phyloP scores from a whole-genome alignment of 2,797 vertebrate species.

The Brachyalestes nurse region DNA sequence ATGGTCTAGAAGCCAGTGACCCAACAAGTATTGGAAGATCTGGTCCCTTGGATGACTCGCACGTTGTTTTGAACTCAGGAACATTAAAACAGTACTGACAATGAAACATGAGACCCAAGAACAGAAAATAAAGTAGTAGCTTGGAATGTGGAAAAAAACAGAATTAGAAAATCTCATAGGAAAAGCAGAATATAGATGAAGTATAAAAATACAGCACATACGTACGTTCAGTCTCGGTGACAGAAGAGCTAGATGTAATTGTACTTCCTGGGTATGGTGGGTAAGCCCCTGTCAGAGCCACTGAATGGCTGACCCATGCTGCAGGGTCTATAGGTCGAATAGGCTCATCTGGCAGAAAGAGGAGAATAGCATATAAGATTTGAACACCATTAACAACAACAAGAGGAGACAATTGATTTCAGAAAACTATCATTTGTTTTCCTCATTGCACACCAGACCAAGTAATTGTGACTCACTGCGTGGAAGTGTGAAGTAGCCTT shows the following conservation, averaged over 20 bases:
- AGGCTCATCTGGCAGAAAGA: constrained; percentile 81
- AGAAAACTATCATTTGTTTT: no score
- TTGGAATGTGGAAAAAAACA: neutral
- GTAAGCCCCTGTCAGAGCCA: constrained; percentile 87
- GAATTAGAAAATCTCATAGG: neutral
- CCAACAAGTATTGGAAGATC: neutral
- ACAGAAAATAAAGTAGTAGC: neutral
- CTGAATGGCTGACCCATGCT: constrained; percentile 91
- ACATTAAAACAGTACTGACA: neutral
- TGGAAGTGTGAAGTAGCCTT: constrained; percentile 92
- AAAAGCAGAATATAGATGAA: neutral
- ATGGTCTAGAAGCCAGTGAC: neutral
- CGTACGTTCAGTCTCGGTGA: constrained; percentile 85
- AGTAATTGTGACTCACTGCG: constrained; percentile 81
- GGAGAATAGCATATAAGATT: neutral
- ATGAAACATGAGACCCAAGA: neutral
- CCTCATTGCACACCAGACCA: no score
- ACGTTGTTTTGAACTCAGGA: neutral
- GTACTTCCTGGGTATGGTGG: constrained; percentile 89
- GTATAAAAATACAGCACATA: constrained; percentile 20
- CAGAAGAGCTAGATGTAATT: constrained; percentile 89
- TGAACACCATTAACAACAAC: neutral
- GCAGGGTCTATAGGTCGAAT: constrained; percentile 92
- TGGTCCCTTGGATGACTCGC: neutral
- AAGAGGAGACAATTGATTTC: no score